Percentiles rank a stretch among this genome's conserved stretches.
Evolutionary conservation across 2,113 vertebrate species (phyloP).

Genomic region (Podocnemis expansa): DNA sequence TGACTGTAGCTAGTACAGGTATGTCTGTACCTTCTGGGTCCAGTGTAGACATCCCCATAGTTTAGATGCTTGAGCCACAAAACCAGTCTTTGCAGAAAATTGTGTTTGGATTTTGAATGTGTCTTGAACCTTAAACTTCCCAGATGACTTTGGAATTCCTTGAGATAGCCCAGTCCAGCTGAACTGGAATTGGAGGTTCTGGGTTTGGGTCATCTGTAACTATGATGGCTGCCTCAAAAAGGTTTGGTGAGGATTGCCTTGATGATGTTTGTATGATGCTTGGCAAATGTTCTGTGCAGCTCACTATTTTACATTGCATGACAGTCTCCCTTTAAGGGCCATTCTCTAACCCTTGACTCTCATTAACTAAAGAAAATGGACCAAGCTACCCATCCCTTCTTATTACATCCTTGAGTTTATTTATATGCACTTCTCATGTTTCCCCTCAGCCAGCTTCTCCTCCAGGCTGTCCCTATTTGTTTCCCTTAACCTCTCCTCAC

Average conservation of each 20-base stretch:
- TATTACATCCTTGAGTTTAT: slow-evolving; percentile 32
- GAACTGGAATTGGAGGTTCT: not conserved
- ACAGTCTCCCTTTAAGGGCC: not conserved
- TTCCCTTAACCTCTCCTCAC: slow-evolving; percentile 44
- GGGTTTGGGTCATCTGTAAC: not conserved
- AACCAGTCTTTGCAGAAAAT: not conserved
- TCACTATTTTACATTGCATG: not conserved
- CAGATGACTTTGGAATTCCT: not conserved
- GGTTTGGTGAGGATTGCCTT: not conserved
- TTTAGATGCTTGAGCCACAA: not conserved
- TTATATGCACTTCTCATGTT: slow-evolving; percentile 19
- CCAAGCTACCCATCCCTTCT: not conserved
- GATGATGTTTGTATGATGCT: not conserved
- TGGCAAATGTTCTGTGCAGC: not conserved
- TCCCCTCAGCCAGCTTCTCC: slow-evolving; percentile 35
- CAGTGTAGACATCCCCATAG: not conserved
- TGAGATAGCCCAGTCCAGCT: not conserved
- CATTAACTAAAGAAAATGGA: not conserved
- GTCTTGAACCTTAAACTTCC: not conserved
- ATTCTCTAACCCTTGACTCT: not conserved
- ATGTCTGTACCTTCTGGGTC: not conserved
- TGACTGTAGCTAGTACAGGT: not conserved
- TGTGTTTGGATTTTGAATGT: not conserved
- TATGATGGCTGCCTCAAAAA: not conserved
- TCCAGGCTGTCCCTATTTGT: not conserved